These are phyloP conservation scores for Scomberomorus guttatus DNA, from an alignment of 2,797 vertebrate species.

Conservation along the genomic window DNA sequence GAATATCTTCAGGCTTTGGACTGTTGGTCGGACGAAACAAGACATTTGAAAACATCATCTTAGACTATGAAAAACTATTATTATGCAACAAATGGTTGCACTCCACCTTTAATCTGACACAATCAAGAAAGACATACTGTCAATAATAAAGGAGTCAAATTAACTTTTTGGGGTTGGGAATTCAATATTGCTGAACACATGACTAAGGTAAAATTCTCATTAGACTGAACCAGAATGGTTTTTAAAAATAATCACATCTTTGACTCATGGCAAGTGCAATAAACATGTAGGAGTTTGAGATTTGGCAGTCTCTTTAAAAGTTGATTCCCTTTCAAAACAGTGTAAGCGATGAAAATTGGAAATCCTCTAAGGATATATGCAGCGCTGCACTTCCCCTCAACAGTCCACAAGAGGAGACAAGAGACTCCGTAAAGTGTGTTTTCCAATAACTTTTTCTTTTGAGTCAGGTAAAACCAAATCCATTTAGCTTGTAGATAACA, in stretches of 20 bases:
- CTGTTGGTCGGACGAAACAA: background rate
- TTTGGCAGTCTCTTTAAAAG: conserved; percentile 56
- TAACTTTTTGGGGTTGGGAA: conserved; percentile 7
- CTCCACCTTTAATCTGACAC: conserved; percentile 20
- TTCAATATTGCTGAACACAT: conserved; percentile 26
- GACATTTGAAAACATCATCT: background rate
- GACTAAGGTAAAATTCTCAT: conserved; percentile 45
- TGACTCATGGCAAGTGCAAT: conserved; percentile 44
- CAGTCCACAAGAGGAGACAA: conserved; percentile 59
- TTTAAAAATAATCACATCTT: conserved; percentile 53
- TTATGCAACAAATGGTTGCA: background rate
- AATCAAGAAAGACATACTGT: conserved; percentile 32
- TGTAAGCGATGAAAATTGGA: conserved; percentile 50
- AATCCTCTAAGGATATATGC: conserved; percentile 59
- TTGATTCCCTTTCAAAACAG: conserved; percentile 59
- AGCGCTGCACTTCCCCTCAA: conserved; percentile 26
- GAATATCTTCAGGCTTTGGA: background rate
- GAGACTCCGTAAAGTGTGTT: conserved; percentile 65
- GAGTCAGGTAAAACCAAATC: conserved; percentile 82
- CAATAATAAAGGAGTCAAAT: conserved; percentile 30
- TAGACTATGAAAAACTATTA: background rate
- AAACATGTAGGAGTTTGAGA: conserved; percentile 40
- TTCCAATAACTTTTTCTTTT: conserved; percentile 82
- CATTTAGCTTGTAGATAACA: conserved; percentile 78
- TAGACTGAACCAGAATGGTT: conserved; percentile 27